A percentile compares a stretch with the other conserved stretches of the same genome.
Evolutionary conservation across 2,888 invertebrate species (phyloP).

Genomic region (Mallateleia sp.): DNA sequence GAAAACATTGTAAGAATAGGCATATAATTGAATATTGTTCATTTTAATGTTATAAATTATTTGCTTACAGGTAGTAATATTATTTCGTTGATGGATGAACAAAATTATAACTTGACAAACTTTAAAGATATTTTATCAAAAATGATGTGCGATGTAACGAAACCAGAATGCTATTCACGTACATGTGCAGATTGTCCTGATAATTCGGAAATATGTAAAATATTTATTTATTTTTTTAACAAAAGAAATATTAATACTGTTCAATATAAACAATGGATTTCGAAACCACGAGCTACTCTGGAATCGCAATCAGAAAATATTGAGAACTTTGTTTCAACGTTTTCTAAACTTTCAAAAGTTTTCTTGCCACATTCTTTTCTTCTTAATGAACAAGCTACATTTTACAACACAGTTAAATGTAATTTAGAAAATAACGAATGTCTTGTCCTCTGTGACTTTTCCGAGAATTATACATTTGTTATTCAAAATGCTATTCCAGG

Average conservation of each 20-base stretch:
- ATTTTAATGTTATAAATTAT: too few relatives aligned
- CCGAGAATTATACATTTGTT: slow-evolving; percentile 25
- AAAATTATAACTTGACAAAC: slow-evolving; percentile 5
- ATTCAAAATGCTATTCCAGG: slow-evolving; percentile 7
- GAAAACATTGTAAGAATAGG: too few relatives aligned
- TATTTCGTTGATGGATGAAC: slow-evolving; percentile 3
- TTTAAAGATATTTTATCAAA: slow-evolving; percentile 25
- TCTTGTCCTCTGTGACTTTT: slow-evolving; percentile 46
- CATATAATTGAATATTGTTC: too few relatives aligned
- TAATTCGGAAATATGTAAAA: too few relatives aligned
- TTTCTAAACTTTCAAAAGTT: slow-evolving; percentile 34
- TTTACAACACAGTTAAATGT: slow-evolving; percentile 35
- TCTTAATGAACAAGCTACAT: slow-evolving; percentile 50
- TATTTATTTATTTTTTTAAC: slow-evolving; percentile 35
- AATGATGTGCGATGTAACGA: slow-evolving; percentile 36
- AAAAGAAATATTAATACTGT: slow-evolving; percentile 38
- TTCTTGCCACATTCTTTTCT: slow-evolving; percentile 62
- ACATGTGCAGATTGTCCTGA: slow-evolving; percentile 43
- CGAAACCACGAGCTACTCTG: slow-evolving; percentile 55
- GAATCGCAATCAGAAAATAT: slow-evolving; percentile 38
- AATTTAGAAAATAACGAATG: slow-evolving; percentile 37
- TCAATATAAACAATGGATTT: slow-evolving; percentile 52
- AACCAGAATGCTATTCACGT: slow-evolving; percentile 33
- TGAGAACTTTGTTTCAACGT: slow-evolving; percentile 44
- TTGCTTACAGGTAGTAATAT: slow-evolving; percentile 51